A percentile compares a stretch with the other conserved stretches of the same genome.
These are phyloP conservation scores for Laspeyria flexula DNA, from an alignment of 2,888 invertebrate species.

Conservation along the genomic window DNA sequence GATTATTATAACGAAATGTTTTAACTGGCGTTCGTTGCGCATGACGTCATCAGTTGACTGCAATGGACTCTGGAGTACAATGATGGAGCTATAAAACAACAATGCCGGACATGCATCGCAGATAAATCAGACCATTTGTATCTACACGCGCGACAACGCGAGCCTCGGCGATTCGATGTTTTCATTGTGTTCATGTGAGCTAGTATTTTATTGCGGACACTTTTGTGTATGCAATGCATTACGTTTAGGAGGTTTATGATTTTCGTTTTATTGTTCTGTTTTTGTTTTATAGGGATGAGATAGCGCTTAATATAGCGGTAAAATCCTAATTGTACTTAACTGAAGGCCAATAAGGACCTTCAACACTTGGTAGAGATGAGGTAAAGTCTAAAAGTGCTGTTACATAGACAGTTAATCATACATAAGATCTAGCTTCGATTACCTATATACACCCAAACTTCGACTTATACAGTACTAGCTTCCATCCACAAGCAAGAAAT, in stretches of 20 bases:
- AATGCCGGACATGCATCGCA: slow-evolving; percentile 60
- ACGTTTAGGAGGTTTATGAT: slow-evolving; percentile 19
- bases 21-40: slow-evolving; percentile 31
- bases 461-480: too few relatives aligned
- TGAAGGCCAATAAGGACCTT: too few relatives aligned
- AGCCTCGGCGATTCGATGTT: slow-evolving; percentile 56
- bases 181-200: slow-evolving; percentile 50
- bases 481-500: too few relatives aligned
- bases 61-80: slow-evolving; percentile 58
- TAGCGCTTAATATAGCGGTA: too few relatives aligned
- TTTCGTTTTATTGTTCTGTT: slow-evolving; percentile 7
- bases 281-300: too few relatives aligned
- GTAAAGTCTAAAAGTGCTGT: too few relatives aligned
- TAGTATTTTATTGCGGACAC: slow-evolving; percentile 42
- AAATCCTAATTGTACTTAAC: too few relatives aligned
- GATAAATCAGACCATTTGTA: slow-evolving; percentile 72
- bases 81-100: slow-evolving; percentile 71
- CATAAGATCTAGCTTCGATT: too few relatives aligned
- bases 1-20: slow-evolving; percentile 29
- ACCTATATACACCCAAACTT: too few relatives aligned
- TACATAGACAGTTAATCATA: too few relatives aligned
- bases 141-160: slow-evolving; percentile 58
- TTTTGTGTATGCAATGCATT: slow-evolving; percentile 24
- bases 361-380: too few relatives aligned
- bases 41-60: slow-evolving; percentile 49